Evolutionary conservation across 2,888 invertebrate genomes (phyloP).

Genomic region (Tinea pellionella): DNA sequence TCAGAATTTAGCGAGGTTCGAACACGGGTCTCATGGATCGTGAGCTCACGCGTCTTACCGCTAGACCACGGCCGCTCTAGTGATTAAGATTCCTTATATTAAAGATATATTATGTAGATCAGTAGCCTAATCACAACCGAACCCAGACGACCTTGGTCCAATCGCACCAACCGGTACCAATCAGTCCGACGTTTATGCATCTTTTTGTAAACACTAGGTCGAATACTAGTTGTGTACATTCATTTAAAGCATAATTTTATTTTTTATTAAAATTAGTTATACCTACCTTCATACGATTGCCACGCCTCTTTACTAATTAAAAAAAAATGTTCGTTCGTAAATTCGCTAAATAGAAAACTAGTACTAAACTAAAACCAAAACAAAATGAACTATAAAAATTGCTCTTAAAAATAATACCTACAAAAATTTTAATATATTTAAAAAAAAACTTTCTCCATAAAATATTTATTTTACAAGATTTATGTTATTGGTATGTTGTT

Average conservation of each 20-base stretch:
- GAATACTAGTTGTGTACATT: no score
- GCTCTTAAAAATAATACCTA: background rate
- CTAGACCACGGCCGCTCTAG: no score
- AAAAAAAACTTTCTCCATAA: background rate
- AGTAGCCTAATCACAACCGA: background rate
- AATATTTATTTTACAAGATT: background rate
- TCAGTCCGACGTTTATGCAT: background rate
- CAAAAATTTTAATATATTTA: background rate
- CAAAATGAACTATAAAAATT: background rate
- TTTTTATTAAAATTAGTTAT: no score
- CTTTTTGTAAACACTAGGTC: no score
- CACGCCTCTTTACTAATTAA: no score
- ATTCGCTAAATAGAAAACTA: background rate
- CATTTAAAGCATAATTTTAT: no score
- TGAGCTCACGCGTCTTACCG: no score
- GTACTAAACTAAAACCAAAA: background rate
- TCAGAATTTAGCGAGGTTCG: no score
- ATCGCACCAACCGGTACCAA: background rate
- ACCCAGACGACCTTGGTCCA: conserved; percentile 5
- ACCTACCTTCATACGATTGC: no score
- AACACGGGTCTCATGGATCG: no score
- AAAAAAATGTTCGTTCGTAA: no score
- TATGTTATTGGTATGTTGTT: background rate
- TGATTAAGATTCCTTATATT: no score
- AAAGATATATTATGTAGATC: background rate